Base-by-base conservation (phyloP, 37 sponge, comb jelly and placozoan genomes). In the Lycopodina hypogea region DNA sequence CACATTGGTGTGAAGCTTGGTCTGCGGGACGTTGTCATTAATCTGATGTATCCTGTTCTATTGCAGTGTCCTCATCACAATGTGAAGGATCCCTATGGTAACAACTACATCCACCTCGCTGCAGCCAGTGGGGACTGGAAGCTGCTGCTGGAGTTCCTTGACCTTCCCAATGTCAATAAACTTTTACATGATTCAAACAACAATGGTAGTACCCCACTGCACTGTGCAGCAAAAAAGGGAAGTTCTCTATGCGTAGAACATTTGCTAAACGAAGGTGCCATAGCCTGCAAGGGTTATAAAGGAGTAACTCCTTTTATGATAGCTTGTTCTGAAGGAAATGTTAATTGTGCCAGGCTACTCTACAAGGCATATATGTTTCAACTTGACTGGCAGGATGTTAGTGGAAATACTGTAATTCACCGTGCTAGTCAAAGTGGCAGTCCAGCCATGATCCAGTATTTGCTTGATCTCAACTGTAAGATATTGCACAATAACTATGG, bases 361-460 rank as follows among this genome's bases (percentile, higher is more conserved):
- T 70, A 77, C 63, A 74, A 84, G 42, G 75, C 90, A 0, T 80
- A 86, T 45, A 80, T 87, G 12, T 92, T 83, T 70, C 87, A 88
- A 57, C 78, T 63, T 29, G 72, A 89, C 59, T 85, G 76, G 87
- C 67, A 62, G 8, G 64, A 74, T 38, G 55, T 83, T 61, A 39
- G 71, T 28, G 96, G 96, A 12, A 65, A 92, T 65, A 86, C 80
- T 40, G 84, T 84, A 37, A 84, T 95, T 3, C 96, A 95, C 68
- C 14, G 71, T 15, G 90, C 93, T 4, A 90, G 81, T 24, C 45
- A 8, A 36, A 82, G 81, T 42, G 81, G 84, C 33, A 81, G 66
- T 34, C 55, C 90, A 32, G 40, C 52, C 29, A 78, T 76, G 24
- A 77, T 95, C n/a, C 33, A 56, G 30, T 86, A 42, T 30, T 53